These are phyloP conservation scores for Melopsittacus undulatus DNA, from an alignment of 2,797 vertebrate species.

Conservation along the genomic window DNA sequence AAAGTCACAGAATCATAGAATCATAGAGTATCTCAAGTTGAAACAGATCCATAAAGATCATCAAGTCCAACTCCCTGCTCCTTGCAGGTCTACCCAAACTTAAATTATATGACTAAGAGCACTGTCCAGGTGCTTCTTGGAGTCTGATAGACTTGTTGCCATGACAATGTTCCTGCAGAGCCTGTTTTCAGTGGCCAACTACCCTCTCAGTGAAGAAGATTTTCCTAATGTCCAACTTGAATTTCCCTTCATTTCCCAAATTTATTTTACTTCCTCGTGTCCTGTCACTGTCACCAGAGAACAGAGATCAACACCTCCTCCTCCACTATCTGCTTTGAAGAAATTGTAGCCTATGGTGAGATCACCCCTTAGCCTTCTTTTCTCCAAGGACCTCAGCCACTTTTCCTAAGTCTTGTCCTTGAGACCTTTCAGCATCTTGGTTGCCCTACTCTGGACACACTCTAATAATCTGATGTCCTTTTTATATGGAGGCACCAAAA, in stretches of 20 bases:
- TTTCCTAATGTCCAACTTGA: background rate
- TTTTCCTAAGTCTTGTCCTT: background rate
- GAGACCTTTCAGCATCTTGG: background rate
- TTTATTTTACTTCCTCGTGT: fast-evolving
- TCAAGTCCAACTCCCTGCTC: background rate
- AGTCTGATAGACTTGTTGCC: background rate
- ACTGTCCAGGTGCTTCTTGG: background rate
- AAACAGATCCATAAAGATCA: background rate
- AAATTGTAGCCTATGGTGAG: background rate
- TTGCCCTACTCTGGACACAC: background rate
- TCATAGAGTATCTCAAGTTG: background rate
- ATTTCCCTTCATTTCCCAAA: background rate
- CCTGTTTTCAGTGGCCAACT: background rate
- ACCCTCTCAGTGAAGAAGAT: background rate
- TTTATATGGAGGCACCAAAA: background rate
- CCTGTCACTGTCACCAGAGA: background rate
- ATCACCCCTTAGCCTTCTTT: background rate
- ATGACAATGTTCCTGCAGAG: background rate
- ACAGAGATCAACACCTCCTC: background rate
- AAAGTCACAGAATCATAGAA: background rate
- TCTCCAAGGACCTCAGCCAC: background rate
- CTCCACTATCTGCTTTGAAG: fast-evolving
- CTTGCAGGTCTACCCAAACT: background rate
- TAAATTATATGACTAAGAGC: background rate
- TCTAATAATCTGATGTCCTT: background rate